Evolutionary conservation across 2,888 invertebrate species (phyloP).

Genomic region (Euspilapteryx auroguttella): DNA sequence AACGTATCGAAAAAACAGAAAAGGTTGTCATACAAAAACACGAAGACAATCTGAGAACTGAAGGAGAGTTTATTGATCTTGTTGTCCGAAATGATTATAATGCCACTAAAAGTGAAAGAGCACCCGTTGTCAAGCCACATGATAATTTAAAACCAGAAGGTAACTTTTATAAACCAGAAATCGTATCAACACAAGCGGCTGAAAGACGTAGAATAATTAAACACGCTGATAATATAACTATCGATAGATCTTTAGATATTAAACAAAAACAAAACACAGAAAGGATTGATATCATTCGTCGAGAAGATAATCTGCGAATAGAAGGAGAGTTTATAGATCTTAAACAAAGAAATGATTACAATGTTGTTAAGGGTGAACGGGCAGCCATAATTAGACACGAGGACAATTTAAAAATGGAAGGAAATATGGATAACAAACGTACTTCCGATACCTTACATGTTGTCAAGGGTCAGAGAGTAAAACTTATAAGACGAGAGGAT

Average conservation of each 20-base stretch:
- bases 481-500: conserved; percentile 53
- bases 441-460: conserved; percentile 57
- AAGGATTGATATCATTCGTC: conserved; percentile 60
- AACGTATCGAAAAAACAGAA: conserved; percentile 54
- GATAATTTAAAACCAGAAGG: conserved; percentile 68
- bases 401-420: conserved; percentile 68
- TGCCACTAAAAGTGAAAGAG: conserved; percentile 62
- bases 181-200: conserved; percentile 47
- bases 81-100: conserved; percentile 53
- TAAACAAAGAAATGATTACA: conserved; percentile 59
- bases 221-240: conserved; percentile 63
- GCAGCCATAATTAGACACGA: conserved; percentile 57
- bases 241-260: conserved; percentile 39
- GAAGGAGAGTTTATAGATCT: conserved; percentile 63
- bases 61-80: conserved; percentile 56
- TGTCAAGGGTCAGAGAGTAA: conserved; percentile 57
- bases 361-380: conserved; percentile 45
- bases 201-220: conserved; percentile 60
- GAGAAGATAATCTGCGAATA: conserved; percentile 65
- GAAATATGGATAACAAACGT: conserved; percentile 56
- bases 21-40: conserved; percentile 50
- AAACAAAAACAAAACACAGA: conserved; percentile 48
- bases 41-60: conserved; percentile 62
- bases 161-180: conserved; percentile 53
- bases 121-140: conserved; percentile 60